Base-by-base conservation (phyloP, 2,113 vertebrate genomes). In the Orcinus orca region DNA sequence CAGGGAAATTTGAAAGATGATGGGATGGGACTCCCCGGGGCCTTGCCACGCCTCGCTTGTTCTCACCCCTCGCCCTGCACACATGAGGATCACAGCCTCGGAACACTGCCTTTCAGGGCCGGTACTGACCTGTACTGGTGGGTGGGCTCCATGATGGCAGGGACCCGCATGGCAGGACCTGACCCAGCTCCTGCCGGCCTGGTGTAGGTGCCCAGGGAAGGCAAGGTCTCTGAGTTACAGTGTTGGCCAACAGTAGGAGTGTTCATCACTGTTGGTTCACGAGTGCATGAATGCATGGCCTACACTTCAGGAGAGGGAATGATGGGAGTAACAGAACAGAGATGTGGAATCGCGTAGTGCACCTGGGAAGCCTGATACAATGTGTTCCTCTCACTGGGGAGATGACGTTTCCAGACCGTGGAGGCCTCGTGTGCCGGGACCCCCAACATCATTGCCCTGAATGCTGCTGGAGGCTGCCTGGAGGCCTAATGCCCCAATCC, bases 31-130 rank as follows among this genome's bases (percentile, higher is more conserved):
- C 44, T 60, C 18, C 29, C 31, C 0, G 1, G 79, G 25, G 36
- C 1, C 23, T 20, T 55, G 50, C 36, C 3, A 2, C 0, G 10
- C 26, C 29, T 47, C 1, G 0, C 50, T 50, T 29, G 15, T 71
- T 85, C 95, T 90, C 5, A 60, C 5, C 15, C 76, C 70, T 14
- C 1, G 10, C 36, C 5, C 41, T 5, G 2, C 4, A n/a, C 11
- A 26, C 2, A 0, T 0, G 5, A 9, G 0, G 5, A 47, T 58
- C 14, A 6, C 50, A 50, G 20, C 4, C 13, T 33, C 5, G 3
- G 38, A 47, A 71, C 17, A 6, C 5, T 0, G 38, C 38, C 50
- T 44, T 1, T 18, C 6, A 53, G 62, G 36, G 60, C 26, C 62
- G 0, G 18, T 65, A 67, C 38, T 71, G 87, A 63, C 25, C 44